phyloP scores from a whole-genome alignment of 2,797 vertebrate species.

The Melanotaenia pygmaea region DNA sequence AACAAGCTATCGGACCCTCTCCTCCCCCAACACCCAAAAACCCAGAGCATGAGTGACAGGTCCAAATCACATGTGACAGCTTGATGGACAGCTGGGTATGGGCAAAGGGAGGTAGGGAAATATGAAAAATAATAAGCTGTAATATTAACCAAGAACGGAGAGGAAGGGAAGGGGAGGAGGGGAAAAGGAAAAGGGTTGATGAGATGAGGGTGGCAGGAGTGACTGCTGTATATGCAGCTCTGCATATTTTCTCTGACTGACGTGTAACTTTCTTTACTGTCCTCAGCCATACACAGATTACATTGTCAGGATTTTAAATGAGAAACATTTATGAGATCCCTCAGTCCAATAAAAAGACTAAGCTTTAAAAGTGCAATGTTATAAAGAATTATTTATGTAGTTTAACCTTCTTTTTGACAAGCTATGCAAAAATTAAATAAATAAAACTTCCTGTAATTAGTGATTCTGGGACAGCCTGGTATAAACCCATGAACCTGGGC shows the following conservation, averaged over 20 bases:
- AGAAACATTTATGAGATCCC: background rate
- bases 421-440: background rate
- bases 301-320: background rate
- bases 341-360: background rate
- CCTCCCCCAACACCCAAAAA: background rate
- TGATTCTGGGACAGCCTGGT: background rate
- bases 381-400: background rate
- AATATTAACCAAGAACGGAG: conserved; percentile 70
- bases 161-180: conserved; percentile 6
- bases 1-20: conserved; percentile 66
- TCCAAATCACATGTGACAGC: conserved; percentile 79
- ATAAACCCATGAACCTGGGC: background rate
- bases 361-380: background rate
- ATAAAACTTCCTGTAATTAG: background rate
- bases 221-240: conserved; percentile 31
- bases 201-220: conserved; percentile 35
- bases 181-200: conserved; percentile 22
- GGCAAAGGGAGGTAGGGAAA: conserved; percentile 68
- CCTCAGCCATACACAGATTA: background rate
- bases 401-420: background rate
- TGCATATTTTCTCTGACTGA: background rate
- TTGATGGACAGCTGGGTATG: conserved; percentile 68
- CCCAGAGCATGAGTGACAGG: conserved; percentile 63
- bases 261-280: too few species aligned
- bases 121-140: conserved; percentile 82